Base-by-base conservation (phyloP, 64 coral and sea anemone genomes). In the Stichodactyla helianthus region DNA sequence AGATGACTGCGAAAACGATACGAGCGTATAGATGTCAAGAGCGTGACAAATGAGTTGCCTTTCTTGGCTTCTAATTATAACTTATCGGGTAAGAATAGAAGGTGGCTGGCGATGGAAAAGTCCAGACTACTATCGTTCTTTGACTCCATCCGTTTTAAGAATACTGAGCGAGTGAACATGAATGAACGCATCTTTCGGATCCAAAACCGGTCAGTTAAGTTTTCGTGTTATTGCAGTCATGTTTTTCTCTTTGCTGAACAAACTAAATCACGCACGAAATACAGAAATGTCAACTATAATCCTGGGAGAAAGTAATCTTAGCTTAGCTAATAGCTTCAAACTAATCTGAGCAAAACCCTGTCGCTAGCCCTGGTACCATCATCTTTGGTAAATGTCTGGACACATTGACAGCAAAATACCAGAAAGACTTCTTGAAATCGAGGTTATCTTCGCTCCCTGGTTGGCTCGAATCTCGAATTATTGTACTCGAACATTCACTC, bases 271-370 rank as follows among this genome's bases (percentile, higher is more conserved):
- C 68, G 68, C 8, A 74, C 7, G 68, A 74, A 74, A 5, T 23
- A 31, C 25, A 74, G 9, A n/a, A 11, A 74, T 74, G 68, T 74
- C 26, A 74, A 12, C 4, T 74, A 74, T 35, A 74, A 28, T 74
- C 68, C 23, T 13, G 10, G 23, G 23, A 19, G 12, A 65, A 74
- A 23, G 68, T 74, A 27, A 74, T 74, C 63, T 74, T 74, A 31
- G 26, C 68, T 74, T 74, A 74, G 68, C 25, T 74, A 81, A 81
- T 52, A 28, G 78, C 50, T 81, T 52, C 16, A 54, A 81, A 81
- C 50, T 81, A 81, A 81, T 81, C 78, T 81, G 6, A 9, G 6
- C 50, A 53, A 52, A 81, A 7, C 31, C 2, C 31, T 79, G 7
- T 79, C 12, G 15, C 52, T 50, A 22, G 4, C 19, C 19, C 9